Base-by-base conservation (phyloP, 92 coral and sea anemone genomes). In the Metridium senile region DNA sequence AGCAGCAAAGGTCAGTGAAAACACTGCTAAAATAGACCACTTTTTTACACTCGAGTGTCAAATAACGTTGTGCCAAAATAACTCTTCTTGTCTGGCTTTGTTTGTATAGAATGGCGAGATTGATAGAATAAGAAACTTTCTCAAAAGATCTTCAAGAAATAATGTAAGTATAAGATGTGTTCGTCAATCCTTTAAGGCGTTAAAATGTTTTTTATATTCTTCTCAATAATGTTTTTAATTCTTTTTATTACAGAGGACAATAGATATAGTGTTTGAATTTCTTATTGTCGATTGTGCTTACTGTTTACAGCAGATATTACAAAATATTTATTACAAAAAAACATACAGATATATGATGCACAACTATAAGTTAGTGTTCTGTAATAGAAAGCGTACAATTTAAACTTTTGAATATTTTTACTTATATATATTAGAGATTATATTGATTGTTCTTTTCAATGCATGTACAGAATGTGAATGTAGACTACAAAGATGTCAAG, bases 81-180 rank as follows among this genome's bases (percentile, higher is more conserved):
- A 66, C 8, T 26, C 51, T 70, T 9, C 53, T 45, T 71, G 8
- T 31, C 39, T 71, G 46, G 46, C 26, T 34, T 66, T 79, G 57
- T 54, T 73, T 39, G 56, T 33, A 8, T 68, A 91, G 97, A 88
- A 85, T 80, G 97, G 93, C 11, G 97, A 91, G 67, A 76, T 74
- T 25, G 93, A 91, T 46, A 72, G 97, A 62, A 79, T 86, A 21
- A 87, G 84, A 75, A 88, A 88, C 79, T 91, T 91, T 68, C 91
- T 91, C 28, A 84, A 86, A 33, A 88, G 97, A 19, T 83, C 97
- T 4, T 83, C 97, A 23, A 85, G 73, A 72, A 84, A 84, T 33
- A 28, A 75, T 78, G 93, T 87, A 77, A 87, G 86, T 33, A 0
- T 35, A 46, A 28, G 46, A 2, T 57, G 1, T 33, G 19, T 46